A percentile compares a stretch with the other conserved stretches of the same genome.
Conservation (phyloP, 2,113 vertebrate genomes). For the Brachirus orientalis region DNA sequence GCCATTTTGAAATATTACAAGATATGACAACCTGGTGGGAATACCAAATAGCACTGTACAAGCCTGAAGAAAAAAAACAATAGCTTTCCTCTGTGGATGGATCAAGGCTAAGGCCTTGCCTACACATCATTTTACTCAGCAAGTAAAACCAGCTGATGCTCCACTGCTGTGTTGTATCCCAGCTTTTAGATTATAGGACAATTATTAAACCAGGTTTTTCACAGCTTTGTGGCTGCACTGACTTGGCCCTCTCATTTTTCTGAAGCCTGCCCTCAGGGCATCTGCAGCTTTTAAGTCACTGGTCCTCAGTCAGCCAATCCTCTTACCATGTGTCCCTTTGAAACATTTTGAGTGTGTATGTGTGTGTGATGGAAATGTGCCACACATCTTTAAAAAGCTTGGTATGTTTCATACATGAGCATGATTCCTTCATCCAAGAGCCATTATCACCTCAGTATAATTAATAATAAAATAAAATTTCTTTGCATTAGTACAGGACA, state of each 20-base stretch:
- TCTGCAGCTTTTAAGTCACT: conserved; percentile 52
- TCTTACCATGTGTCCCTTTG: too few species aligned
- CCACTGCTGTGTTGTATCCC: conserved; percentile 10
- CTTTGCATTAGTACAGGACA: conserved; percentile 29
- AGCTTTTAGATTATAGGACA: conserved; percentile 20
- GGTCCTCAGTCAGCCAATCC: conserved; percentile 65
- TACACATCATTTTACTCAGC: conserved; percentile 31
- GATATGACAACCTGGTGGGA: conserved; percentile 12
- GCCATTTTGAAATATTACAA: conserved; percentile 33
- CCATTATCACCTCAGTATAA: conserved; percentile 7
- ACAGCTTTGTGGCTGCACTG: conserved; percentile 15
- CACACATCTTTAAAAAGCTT: conserved; percentile 1
- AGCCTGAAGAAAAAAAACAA: conserved; percentile 2
- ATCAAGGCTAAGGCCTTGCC: conserved; percentile 37
- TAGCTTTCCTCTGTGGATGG: conserved; percentile 22
- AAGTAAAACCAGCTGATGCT: conserved; percentile 1
- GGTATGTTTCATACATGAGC: not conserved
- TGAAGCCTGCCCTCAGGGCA: conserved; percentile 37
- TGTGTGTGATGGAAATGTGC: conserved; percentile 25
- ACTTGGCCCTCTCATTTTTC: conserved; percentile 22
- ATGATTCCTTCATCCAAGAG: not conserved
- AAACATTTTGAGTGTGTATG: too few species aligned
- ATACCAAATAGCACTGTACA: not conserved
- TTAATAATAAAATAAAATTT: conserved; percentile 24
- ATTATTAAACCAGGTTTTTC: conserved; percentile 40